Base-by-base conservation (phyloP, 2,888 invertebrate genomes). In the Patella depressa region DNA sequence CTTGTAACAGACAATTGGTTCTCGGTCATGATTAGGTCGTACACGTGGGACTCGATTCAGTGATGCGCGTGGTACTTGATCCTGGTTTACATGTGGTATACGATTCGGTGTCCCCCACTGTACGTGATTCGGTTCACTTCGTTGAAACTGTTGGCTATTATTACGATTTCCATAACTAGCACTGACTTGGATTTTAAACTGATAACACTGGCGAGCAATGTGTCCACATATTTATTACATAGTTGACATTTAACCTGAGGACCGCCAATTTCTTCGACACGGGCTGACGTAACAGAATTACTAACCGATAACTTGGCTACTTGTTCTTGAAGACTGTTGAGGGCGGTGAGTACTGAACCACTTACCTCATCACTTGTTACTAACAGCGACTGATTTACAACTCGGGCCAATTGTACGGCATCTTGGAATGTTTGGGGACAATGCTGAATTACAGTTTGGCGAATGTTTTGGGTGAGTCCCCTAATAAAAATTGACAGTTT, bases 361-460 rank as follows among this genome's bases (percentile, higher is more conserved):
- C 45, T 45, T 45, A 45, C 45, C 45, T 45, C 45, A 45, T 45
- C 45, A 24, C 19, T 19, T 9, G 24, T 24, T 2, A 65, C 19
- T 65, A 24, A 65, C 19, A 19, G 24, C 24, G 65, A 65, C 65
- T 65, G 65, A 1, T 65, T 24, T 24, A 65, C 65, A 12, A 65
- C 11, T 3, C 65, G 65, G 14, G 19, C 19, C 19, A 24, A 24
- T 11, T 19, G 12, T 12, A 24, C 24, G 24, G 65, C 65, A 24
- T 65, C 65, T 19, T 24, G 24, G 24, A 65, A 65, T n/a, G 65
- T 65, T 24, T 9, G 19, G 12, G 72, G 72, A 29, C 34, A n/a
- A 29, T 72, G 19, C 72, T 72, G 72, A 11, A 72, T 72, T 11
- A 72, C 72, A n/a, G n/a, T 45, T 15, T n/a, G n/a, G 14, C 72